These are phyloP conservation scores for Ciona savignyi DNA, from an alignment of 23 tunicate species.

Conservation along the genomic window DNA sequence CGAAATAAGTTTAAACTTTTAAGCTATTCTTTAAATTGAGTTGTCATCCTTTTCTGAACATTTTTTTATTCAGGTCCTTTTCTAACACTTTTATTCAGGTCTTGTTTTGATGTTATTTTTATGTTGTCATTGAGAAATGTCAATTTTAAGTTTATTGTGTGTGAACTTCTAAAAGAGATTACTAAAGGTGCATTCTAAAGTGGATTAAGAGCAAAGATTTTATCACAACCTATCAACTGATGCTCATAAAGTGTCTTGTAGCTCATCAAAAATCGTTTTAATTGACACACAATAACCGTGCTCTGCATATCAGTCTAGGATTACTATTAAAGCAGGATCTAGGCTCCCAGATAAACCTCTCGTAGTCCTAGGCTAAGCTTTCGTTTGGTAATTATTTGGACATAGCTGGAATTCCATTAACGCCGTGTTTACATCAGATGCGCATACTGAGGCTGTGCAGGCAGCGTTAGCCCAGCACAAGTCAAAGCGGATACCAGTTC, in stretches of 20 bases:
- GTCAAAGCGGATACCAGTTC: slow-evolving; percentile 69
- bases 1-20: too few relatives aligned
- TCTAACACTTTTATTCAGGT: too few relatives aligned
- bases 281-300: neutral
- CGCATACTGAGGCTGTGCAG: slow-evolving; percentile 89
- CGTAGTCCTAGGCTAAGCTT: neutral
- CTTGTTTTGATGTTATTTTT: too few relatives aligned
- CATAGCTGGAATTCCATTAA: neutral
- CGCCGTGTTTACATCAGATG: slow-evolving; percentile 28
- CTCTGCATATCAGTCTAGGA: neutral
- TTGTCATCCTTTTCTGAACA: too few relatives aligned
- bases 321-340: neutral
- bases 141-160: too few relatives aligned
- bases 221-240: neutral
- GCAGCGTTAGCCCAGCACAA: slow-evolving; percentile 67
- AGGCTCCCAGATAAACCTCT: neutral
- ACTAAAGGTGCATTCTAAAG: too few relatives aligned
- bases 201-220: too few relatives aligned
- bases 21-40: too few relatives aligned
- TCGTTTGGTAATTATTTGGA: neutral
- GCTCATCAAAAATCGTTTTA: neutral
- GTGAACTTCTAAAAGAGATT: too few relatives aligned
- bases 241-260: neutral
- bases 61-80: too few relatives aligned
- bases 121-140: too few relatives aligned